These are phyloP conservation scores for Ormia ochracea DNA, from an alignment of 2,888 invertebrate species.

Conservation along the genomic window DNA sequence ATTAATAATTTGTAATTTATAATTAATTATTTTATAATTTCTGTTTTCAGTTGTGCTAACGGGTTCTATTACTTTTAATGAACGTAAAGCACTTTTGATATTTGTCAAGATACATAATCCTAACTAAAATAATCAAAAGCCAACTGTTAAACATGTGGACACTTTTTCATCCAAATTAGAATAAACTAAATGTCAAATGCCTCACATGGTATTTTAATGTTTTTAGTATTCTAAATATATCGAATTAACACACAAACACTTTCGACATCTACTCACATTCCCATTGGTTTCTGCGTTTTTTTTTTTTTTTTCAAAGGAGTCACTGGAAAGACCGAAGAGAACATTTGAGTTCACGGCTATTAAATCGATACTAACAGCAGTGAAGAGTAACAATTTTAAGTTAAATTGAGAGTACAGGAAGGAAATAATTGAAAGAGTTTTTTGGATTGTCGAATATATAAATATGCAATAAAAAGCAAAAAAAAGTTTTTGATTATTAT, in stretches of 20 bases:
- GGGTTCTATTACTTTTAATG: too few species aligned
- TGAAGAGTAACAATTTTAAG: background rate
- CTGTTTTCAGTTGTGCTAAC: too few species aligned
- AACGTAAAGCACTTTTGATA: too few species aligned
- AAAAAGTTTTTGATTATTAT: conserved; percentile 1
- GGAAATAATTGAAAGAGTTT: background rate
- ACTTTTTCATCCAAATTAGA: background rate
- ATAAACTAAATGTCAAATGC: background rate
- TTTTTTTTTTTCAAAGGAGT: background rate
- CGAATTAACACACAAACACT: background rate
- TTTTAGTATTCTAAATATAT: background rate
- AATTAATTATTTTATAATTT: too few species aligned
- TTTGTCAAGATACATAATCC: too few species aligned
- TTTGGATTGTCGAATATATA: conserved; percentile 1
- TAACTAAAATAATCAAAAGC: too few species aligned
- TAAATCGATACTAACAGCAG: background rate
- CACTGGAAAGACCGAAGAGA: background rate
- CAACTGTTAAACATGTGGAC: background rate
- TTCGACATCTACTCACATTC: background rate
- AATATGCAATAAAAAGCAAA: background rate
- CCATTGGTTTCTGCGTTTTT: background rate
- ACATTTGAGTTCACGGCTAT: conserved; percentile 1
- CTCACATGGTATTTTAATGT: background rate
- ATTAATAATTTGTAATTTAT: too few species aligned
- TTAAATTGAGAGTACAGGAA: background rate